A percentile compares a stretch with the other conserved stretches of the same genome.
Conservation (phyloP, 2,797 vertebrate species). For the Dromococcyx pavoninus region DNA sequence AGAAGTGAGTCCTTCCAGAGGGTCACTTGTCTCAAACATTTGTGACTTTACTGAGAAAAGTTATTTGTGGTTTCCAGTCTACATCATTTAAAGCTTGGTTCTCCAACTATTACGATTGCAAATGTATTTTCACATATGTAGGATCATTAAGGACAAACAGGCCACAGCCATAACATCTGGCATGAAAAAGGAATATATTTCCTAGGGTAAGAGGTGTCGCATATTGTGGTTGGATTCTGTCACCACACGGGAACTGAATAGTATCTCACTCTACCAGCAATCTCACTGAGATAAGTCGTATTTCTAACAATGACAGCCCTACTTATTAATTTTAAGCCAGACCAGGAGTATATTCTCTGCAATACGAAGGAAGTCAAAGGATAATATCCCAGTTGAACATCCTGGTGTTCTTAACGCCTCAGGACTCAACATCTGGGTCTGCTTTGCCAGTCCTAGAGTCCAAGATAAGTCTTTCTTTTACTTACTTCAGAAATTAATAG, state of each 20-base stretch:
- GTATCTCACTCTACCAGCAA: neutral
- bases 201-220: neutral
- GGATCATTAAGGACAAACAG: neutral
- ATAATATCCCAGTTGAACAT: neutral
- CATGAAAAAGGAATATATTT: neutral
- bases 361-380: neutral
- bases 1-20: neutral
- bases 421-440: neutral
- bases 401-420: neutral
- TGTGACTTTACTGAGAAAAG: neutral
- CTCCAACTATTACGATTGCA: neutral
- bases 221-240: neutral
- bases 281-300: neutral
- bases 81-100: neutral
- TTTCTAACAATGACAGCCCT: neutral
- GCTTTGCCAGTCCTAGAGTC: neutral
- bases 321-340: neutral
- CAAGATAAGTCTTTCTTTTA: slow-evolving; percentile 16
- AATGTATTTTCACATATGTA: accelerated
- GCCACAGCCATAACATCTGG: neutral
- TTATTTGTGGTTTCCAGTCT: neutral
- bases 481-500: neutral
- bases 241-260: neutral
- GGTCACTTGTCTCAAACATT: neutral
- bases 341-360: neutral